phyloP scores from a whole-genome alignment of 2,888 invertebrate genomes.

The Coecobrya sp. region DNA sequence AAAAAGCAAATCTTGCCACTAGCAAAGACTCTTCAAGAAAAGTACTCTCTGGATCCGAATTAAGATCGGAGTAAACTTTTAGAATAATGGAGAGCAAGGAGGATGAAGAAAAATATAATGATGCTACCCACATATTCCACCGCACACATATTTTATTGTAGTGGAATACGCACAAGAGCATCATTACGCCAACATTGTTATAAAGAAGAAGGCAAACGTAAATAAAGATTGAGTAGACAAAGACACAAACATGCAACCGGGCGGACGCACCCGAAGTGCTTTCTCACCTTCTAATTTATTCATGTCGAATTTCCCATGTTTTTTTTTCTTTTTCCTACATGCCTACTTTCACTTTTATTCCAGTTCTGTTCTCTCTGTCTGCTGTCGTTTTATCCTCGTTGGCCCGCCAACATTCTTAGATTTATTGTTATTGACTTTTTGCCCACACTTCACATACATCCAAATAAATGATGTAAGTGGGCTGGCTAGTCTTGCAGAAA shows the following conservation, averaged over 20 bases:
- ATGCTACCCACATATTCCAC: too few species aligned
- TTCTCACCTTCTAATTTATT: slow-evolving; percentile 47
- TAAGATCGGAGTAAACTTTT: too few species aligned
- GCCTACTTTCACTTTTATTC: neutral
- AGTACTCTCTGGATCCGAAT: too few species aligned
- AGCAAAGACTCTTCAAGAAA: too few species aligned
- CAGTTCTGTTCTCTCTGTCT: neutral
- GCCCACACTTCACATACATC: neutral
- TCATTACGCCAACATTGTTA: neutral
- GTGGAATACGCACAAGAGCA: neutral
- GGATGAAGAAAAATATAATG: too few species aligned
- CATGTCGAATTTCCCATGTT: neutral
- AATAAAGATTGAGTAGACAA: slow-evolving; percentile 33
- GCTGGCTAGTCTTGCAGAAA: neutral
- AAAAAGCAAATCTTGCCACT: too few species aligned
- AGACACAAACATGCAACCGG: neutral
- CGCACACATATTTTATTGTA: too few species aligned
- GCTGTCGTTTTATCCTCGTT: neutral
- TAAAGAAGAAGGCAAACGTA: neutral
- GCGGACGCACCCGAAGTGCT: neutral
- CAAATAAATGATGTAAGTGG: neutral
- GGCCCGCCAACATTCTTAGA: neutral
- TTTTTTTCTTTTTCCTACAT: too few species aligned
- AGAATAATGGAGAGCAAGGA: too few species aligned
- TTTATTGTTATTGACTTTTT: slow-evolving; percentile 17